phyloP scores from a whole-genome alignment of 2,888 invertebrate species.

The Trachelus tabidus region DNA sequence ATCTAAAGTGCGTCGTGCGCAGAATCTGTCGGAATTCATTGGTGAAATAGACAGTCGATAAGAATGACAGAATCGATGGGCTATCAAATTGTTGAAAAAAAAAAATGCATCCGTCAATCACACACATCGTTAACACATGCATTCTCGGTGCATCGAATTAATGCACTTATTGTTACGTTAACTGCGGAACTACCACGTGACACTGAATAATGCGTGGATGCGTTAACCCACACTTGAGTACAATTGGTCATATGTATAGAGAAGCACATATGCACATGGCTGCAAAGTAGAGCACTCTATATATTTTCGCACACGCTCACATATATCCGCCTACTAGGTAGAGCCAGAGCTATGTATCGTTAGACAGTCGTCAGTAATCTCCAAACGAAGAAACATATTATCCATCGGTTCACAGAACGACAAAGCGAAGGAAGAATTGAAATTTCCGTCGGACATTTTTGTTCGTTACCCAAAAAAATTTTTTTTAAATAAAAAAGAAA shows the following conservation, averaged over 20 bases:
- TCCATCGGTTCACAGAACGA: background rate
- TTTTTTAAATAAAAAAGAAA: background rate
- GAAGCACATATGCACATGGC: background rate
- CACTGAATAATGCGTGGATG: background rate
- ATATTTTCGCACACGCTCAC: background rate
- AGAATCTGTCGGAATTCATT: background rate
- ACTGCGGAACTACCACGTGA: background rate
- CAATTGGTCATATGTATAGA: background rate
- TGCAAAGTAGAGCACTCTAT: background rate
- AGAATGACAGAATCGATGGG: background rate
- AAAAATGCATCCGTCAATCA: background rate
- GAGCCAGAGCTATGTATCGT: background rate
- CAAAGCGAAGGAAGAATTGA: background rate
- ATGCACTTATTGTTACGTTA: background rate
- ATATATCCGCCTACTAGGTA: background rate
- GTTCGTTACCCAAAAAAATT: background rate
- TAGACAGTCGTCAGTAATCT: background rate
- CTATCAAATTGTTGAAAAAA: background rate
- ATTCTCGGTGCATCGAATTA: background rate
- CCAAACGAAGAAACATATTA: background rate
- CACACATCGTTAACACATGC: background rate
- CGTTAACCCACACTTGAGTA: background rate
- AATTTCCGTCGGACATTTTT: background rate
- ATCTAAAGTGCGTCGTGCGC: background rate
- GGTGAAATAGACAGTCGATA: background rate